Percentiles rank a stretch among this genome's conserved stretches.
These are phyloP conservation scores for Gnathonemus longibarbis DNA, from an alignment of 2,113 vertebrate genomes.

Conservation along the genomic window DNA sequence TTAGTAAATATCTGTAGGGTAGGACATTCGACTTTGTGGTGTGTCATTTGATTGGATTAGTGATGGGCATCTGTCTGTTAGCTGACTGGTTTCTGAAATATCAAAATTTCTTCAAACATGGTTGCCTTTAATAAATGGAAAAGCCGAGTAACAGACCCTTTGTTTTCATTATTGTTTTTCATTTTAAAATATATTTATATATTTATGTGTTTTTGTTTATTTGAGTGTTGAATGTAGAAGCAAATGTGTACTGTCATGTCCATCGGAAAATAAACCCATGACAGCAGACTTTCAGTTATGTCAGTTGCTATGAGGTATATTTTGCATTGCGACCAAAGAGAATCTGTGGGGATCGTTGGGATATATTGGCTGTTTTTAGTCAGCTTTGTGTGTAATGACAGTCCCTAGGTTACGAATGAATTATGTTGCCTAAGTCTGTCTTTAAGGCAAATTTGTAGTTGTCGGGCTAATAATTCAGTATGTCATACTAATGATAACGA, in stretches of 20 bases:
- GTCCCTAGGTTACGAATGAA: neutral
- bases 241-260: neutral
- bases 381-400: neutral
- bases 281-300: too few relatives aligned
- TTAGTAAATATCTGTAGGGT: neutral
- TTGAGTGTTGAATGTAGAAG: neutral
- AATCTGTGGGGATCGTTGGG: neutral
- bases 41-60: too few relatives aligned
- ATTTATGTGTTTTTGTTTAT: neutral
- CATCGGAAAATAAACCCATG: neutral
- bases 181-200: neutral
- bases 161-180: neutral
- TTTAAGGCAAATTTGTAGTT: neutral
- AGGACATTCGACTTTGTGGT: neutral
- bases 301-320: neutral
- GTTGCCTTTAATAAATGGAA: neutral
- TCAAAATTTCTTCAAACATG: neutral
- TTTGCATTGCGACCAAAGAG: neutral
- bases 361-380: neutral
- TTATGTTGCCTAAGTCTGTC: neutral
- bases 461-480: neutral
- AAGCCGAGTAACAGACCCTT: neutral
- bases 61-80: neutral
- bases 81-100: neutral
- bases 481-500: neutral